Evolutionary conservation across 2,797 vertebrate species (phyloP), one percentile per base, ranked within the genome.

Genomic region (Nannoperca obscura): DNA sequence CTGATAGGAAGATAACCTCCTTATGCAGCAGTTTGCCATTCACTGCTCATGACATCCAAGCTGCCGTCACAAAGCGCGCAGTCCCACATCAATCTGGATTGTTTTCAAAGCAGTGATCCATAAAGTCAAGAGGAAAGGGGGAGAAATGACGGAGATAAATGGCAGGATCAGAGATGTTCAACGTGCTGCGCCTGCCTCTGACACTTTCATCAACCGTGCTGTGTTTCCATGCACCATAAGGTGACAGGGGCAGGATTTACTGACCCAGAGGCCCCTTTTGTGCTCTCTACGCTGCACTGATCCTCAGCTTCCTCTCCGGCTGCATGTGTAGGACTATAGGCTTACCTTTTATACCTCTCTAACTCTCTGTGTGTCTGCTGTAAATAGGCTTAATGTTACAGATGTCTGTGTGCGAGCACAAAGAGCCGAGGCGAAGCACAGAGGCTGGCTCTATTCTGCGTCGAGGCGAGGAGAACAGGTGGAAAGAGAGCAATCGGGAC

Each of bases 381-480:
- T 91, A 91, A 92, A 91, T 82, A 89, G 92, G 90, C 90, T 82
- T 88, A 93, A 91, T 86, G 93, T 93, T 92, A 91, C 92, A 89
- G 81, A 89, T 87, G 88, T 88, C 90, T 90, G 86, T 81, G 85
- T 55, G 76, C 10, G 64, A 81, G 76, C 75, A 92, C 90, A 93
- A 92, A 93, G 87, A 78, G 71, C 50, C 0, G 0, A 71, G 53
- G 81, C 32, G 7, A 80, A 80, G 89, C 81, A 88, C 86, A 88
- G 85, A 86, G 89, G 59, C 22, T 12, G 36, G 72, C 83, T 91
- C 85, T 90, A 88, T 93, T 87, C 83, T 61, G 65, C 50, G 2
- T 3, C 3, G 54, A 76, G 84, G 78, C 52, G 22, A 32, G 42
- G 40, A 71, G 80, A 92, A 88, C 88, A 90, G 89, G 86, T 89